Base-by-base conservation (phyloP, 2,113 vertebrate genomes). In the Cygnus atratus region DNA sequence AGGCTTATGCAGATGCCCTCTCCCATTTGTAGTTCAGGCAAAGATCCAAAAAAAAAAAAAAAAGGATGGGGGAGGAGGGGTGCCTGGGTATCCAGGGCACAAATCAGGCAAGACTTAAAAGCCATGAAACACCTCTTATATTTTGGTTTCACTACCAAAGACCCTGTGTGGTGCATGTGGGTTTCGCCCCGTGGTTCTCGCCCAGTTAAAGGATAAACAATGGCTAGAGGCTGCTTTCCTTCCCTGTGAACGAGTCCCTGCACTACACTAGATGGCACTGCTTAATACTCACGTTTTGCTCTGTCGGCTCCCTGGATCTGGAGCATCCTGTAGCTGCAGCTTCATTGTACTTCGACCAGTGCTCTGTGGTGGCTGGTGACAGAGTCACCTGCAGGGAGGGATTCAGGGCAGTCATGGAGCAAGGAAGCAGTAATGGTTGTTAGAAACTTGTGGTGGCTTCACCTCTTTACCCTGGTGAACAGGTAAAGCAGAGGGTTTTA, bases 211-310 rank as follows among this genome's bases (percentile, higher is more conserved):
- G 61, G 87, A 80, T 88, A 17, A 65, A 58, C n/a, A 41, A 8
- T 0, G 59, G 68, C 33, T 17, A 46, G 57, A 54, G 88, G 73
- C 55, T 21, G 6, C 43, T 68, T 93, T 29, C 63, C 35, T 77
- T 72, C 59, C 59, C 71, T 28, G 59, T 18, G 88, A 88, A 6
- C 3, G 35, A 46, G 79, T 80, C 94, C 63, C 74, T 65, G 58
- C 91, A 17, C 87, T 85, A 85, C 95, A 67, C 96, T 96, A 96
- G 93, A 41, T 96, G 96, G 94, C 94, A 95, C 94, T 96, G 93
- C 93, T 86, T 80, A 86, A 92, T 95, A 67, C 94, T 91, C 67
- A 44, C 84, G 72, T 87, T 93, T 84, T 43, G 28, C 78, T 54
- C 0, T 6, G 33, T 19, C 54, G 2, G 2, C 2, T 88, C n/a